Conservation (phyloP, 2,888 invertebrate genomes). For the Falcaria lacertinaria region DNA sequence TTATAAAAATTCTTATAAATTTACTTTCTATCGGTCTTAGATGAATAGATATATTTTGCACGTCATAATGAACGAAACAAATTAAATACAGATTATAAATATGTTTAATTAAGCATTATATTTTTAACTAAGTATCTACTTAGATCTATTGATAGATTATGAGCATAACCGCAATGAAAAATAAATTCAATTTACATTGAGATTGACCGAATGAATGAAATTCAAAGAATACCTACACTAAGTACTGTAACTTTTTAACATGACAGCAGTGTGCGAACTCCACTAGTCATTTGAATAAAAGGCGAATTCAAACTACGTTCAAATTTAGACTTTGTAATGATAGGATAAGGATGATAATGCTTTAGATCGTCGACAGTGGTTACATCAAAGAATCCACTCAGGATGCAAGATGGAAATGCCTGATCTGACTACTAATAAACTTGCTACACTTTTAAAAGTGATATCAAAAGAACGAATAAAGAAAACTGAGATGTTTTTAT, state of each 20-base stretch:
- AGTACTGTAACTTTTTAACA: background rate
- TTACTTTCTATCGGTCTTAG: too few relatives aligned
- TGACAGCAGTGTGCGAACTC: background rate
- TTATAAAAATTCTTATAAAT: too few relatives aligned
- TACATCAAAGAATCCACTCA: slow-evolving; percentile 71
- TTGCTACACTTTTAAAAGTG: slow-evolving; percentile 60
- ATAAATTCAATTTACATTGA: too few relatives aligned
- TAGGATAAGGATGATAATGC: slow-evolving; percentile 27
- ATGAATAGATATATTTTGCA: too few relatives aligned
- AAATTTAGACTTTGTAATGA: slow-evolving; percentile 28
- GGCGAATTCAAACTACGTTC: slow-evolving; percentile 4
- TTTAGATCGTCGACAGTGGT: slow-evolving; percentile 23
- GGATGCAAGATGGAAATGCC: slow-evolving; percentile 77
- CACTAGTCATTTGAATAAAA: background rate
- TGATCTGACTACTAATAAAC: slow-evolving; percentile 78
- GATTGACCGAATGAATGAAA: slow-evolving; percentile 1
- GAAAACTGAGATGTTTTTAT: slow-evolving; percentile 63
- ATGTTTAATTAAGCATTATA: too few relatives aligned
- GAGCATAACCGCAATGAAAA: too few relatives aligned
- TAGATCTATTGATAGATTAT: too few relatives aligned
- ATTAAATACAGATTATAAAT: too few relatives aligned
- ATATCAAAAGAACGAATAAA: slow-evolving; percentile 73
- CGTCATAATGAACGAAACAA: too few relatives aligned
- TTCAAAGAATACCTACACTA: too few relatives aligned
- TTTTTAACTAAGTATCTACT: too few relatives aligned